Conservation (phyloP, 23 tunicate species). For the Halocynthia aurantium region DNA sequence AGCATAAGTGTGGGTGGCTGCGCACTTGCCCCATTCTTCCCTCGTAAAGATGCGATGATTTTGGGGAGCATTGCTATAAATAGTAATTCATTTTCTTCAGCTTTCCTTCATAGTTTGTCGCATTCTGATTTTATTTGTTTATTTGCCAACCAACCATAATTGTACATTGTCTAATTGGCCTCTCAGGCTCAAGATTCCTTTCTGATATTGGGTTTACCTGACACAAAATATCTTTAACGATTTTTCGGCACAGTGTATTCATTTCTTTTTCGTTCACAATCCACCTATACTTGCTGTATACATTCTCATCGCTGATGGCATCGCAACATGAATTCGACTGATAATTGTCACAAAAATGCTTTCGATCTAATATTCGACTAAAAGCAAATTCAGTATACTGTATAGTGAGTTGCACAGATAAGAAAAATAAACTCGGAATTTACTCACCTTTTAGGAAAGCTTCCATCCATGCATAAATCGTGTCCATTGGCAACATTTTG, state of each 20-base stretch:
- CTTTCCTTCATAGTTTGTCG: too few relatives aligned
- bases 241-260: background rate
- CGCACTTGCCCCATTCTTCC: constrained; percentile 31
- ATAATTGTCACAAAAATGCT: background rate
- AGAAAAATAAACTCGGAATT: background rate
- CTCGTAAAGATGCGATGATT: constrained; percentile 57
- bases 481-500: background rate
- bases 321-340: constrained; percentile 1
- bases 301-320: constrained; percentile 1
- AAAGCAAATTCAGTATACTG: background rate
- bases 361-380: too few relatives aligned
- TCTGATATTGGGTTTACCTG: constrained; percentile 35
- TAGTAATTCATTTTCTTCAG: background rate
- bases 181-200: too few relatives aligned
- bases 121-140: too few relatives aligned
- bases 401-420: background rate
- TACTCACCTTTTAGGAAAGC: background rate
- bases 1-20: constrained; percentile 41
- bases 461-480: background rate
- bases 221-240: constrained; percentile 41
- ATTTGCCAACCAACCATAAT: too few relatives aligned
- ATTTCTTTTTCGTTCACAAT: background rate
- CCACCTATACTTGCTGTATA: background rate
- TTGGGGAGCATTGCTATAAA: constrained; percentile 62
- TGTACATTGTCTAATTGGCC: too few relatives aligned